Evolutionary conservation across 2,888 invertebrate genomes (phyloP).

Genomic region (Alsophila aescularia): DNA sequence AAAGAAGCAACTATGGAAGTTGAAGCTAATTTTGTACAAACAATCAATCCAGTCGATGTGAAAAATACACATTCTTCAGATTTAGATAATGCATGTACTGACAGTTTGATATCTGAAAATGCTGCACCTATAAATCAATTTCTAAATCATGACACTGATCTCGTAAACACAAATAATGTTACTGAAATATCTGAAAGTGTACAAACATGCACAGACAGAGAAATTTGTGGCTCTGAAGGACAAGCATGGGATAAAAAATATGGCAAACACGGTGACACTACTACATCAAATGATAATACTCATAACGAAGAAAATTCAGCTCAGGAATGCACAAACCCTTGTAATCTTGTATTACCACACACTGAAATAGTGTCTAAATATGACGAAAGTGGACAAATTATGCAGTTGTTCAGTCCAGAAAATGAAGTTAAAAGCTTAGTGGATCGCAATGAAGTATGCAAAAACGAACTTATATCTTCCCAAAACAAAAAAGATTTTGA

Average conservation of each 20-base stretch:
- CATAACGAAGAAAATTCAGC: background rate
- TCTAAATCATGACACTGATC: background rate
- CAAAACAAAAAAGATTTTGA: constrained; percentile 24
- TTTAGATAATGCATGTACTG: background rate
- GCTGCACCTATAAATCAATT: constrained; percentile 1
- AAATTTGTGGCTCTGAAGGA: background rate
- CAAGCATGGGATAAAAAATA: background rate
- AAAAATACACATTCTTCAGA: background rate
- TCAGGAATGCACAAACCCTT: background rate
- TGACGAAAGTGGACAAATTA: constrained; percentile 1
- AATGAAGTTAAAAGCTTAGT: background rate
- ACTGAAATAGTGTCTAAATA: background rate
- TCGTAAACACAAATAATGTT: background rate
- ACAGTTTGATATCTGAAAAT: background rate
- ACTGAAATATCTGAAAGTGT: background rate
- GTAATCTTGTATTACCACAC: background rate
- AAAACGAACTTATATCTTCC: background rate
- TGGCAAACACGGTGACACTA: background rate
- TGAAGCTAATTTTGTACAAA: background rate
- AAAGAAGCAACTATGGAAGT: background rate
- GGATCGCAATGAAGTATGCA: background rate
- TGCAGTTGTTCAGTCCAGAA: background rate
- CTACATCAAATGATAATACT: background rate
- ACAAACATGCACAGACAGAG: background rate
- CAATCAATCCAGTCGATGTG: background rate